These are phyloP conservation scores for Ceriagrion tenellum DNA, from an alignment of 2,888 invertebrate species.

Conservation along the genomic window DNA sequence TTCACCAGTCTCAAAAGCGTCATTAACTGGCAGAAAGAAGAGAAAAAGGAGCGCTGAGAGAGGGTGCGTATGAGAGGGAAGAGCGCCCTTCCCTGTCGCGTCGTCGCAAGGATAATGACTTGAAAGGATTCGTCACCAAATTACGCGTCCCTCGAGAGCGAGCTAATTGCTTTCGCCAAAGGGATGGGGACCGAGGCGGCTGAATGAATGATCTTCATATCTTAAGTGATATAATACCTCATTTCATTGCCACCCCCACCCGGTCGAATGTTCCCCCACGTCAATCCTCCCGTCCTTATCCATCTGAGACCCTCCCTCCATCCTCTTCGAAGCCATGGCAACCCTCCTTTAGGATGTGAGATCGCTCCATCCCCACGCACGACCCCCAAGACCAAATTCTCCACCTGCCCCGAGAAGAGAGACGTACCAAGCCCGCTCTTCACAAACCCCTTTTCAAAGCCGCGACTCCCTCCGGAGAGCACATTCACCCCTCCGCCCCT, in stretches of 20 bases:
- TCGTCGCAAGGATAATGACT: background rate
- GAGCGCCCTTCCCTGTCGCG: background rate
- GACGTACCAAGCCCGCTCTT: background rate
- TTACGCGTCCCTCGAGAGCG: background rate
- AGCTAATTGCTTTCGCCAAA: background rate
- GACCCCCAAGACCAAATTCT: background rate
- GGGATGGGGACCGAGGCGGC: no score
- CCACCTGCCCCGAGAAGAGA: background rate
- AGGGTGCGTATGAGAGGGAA: background rate
- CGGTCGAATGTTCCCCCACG: background rate
- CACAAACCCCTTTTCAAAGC: background rate
- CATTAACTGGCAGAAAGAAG: background rate
- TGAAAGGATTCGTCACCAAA: background rate
- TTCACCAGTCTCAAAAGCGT: background rate
- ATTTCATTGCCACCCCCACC: background rate
- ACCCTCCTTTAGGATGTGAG: no score
- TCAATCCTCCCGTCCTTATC: background rate
- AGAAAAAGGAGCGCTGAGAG: background rate
- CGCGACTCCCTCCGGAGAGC: background rate
- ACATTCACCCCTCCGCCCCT: background rate
- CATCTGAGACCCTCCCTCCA: background rate
- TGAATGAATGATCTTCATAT: slow-evolving; percentile 36
- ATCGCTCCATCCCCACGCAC: background rate
- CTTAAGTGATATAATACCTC: slow-evolving; percentile 17
- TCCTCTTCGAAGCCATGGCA: no score